A percentile compares a stretch with the other conserved stretches of the same genome.
These are phyloP conservation scores for Engystomops pustulosus DNA, from an alignment of 2,113 vertebrate species.

Conservation along the genomic window DNA sequence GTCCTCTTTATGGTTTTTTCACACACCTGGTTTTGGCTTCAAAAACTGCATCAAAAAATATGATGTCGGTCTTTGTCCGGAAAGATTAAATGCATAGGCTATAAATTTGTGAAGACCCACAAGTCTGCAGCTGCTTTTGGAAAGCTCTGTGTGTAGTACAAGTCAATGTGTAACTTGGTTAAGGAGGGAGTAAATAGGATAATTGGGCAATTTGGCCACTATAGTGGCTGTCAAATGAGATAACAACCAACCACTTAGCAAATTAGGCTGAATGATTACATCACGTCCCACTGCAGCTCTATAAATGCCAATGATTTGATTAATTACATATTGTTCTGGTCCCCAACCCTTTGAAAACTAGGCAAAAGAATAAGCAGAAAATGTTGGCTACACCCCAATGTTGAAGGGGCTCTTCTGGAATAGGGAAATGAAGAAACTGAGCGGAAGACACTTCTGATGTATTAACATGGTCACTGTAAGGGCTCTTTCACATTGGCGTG, in stretches of 20 bases:
- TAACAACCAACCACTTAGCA: conserved; percentile 8
- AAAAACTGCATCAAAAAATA: no score
- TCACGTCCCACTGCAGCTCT: not conserved
- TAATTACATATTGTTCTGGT: not conserved
- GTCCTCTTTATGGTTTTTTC: no score
- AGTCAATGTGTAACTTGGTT: conserved; percentile 13
- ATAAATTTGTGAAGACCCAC: not conserved
- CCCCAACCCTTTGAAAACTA: not conserved
- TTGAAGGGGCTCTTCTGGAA: not conserved
- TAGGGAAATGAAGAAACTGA: not conserved
- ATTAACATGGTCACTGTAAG: not conserved
- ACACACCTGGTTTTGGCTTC: no score
- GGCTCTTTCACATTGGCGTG: no score
- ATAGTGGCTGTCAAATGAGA: conserved; percentile 8
- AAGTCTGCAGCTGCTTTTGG: not conserved
- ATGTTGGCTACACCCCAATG: not conserved
- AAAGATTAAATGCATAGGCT: not conserved
- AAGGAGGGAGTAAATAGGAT: not conserved
- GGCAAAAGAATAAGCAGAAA: not conserved
- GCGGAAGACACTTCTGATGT: not conserved
- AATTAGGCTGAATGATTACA: conserved; percentile 23
- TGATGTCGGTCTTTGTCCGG: no score
- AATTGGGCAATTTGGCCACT: conserved; percentile 13
- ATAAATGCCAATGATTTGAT: not conserved
- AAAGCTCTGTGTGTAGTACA: not conserved